These are phyloP conservation scores for Balearica regulorum DNA, from an alignment of 2,797 vertebrate genomes.

Conservation along the genomic window DNA sequence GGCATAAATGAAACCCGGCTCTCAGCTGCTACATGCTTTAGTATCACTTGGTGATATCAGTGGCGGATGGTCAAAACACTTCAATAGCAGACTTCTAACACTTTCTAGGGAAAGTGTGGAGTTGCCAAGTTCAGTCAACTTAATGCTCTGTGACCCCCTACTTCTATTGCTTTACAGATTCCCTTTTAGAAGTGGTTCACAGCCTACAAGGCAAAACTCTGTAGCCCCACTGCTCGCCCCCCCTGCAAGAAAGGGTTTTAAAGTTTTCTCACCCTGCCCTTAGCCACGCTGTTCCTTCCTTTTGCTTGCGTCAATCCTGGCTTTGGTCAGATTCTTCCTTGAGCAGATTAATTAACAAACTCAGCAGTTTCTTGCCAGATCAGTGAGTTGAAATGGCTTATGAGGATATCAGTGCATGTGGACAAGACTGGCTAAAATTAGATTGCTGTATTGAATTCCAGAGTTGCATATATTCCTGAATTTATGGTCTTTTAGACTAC, in stretches of 20 bases:
- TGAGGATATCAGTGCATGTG: not conserved
- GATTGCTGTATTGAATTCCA: not conserved
- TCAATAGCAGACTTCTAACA: not conserved
- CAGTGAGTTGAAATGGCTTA: not conserved
- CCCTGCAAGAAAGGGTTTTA: not conserved
- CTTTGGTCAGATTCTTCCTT: not conserved
- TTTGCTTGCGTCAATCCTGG: not conserved
- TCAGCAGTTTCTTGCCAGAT: not conserved
- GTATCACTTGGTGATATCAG: not conserved
- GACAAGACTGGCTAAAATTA: not conserved
- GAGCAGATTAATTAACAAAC: not conserved
- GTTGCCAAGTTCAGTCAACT: not conserved
- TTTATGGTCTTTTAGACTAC: not conserved
- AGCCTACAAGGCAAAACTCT: not conserved
- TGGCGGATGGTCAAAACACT: not conserved
- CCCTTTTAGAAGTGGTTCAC: not conserved
- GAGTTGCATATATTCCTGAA: not conserved
- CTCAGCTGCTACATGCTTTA: not conserved
- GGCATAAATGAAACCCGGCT: too few species aligned
- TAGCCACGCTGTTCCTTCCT: not conserved
- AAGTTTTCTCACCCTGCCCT: not conserved
- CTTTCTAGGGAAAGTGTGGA: not conserved
- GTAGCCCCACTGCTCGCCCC: not conserved
- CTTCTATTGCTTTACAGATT: not conserved
- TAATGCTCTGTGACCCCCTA: not conserved